Evolutionary conservation across 1,140 invertebrate genomes (phyloP).

Genomic region (Aphelinus atriplicis): DNA sequence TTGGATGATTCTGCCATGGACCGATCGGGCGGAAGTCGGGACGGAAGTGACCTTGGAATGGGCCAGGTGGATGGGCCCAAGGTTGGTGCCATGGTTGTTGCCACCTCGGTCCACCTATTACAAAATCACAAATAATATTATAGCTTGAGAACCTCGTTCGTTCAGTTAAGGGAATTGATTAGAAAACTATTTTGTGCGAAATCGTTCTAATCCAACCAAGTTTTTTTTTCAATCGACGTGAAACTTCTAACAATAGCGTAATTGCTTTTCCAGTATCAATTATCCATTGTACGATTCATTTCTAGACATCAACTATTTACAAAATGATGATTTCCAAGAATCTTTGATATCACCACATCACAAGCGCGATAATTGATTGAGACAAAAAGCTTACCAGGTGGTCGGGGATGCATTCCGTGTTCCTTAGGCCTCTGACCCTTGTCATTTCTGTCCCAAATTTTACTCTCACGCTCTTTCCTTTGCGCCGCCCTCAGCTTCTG

Average conservation of each 20-base stretch:
- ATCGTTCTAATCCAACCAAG: too few species aligned
- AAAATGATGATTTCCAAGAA: too few species aligned
- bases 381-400: slow-evolving; percentile 7
- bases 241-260: too few species aligned
- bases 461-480: slow-evolving; percentile 68
- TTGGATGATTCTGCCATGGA: slow-evolving; percentile 60
- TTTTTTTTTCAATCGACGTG: too few species aligned
- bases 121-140: not conserved
- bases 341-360: too few species aligned
- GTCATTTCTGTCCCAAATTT: slow-evolving; percentile 32
- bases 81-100: slow-evolving; percentile 61
- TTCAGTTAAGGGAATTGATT: too few species aligned
- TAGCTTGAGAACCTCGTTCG: too few species aligned
- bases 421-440: slow-evolving; percentile 32
- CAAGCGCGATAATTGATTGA: not conserved
- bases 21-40: slow-evolving; percentile 55
- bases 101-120: slow-evolving; percentile 59
- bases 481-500: slow-evolving; percentile 81
- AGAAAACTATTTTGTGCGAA: too few species aligned
- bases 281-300: too few species aligned
- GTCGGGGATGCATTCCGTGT: slow-evolving; percentile 36
- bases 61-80: slow-evolving; percentile 57
- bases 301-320: too few species aligned
- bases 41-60: slow-evolving; percentile 55
- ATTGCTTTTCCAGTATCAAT: too few species aligned